These are phyloP conservation scores for Ceyx margarethae DNA, from an alignment of 2,113 vertebrate species.

Conservation along the genomic window DNA sequence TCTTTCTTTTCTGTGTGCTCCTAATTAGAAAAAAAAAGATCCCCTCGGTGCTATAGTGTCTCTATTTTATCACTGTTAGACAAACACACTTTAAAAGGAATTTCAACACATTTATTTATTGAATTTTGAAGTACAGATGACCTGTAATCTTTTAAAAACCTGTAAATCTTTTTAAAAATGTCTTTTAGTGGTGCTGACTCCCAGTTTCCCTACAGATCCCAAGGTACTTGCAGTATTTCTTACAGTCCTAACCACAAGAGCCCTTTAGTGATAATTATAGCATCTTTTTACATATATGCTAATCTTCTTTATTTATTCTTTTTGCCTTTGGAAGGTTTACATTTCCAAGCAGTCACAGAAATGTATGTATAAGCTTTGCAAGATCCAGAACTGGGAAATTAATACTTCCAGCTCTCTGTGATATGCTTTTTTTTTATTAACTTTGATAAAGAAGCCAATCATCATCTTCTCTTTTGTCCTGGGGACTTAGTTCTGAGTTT, in stretches of 20 bases:
- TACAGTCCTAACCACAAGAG: background rate
- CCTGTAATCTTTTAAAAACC: background rate
- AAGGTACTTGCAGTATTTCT: background rate
- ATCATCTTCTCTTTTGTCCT: background rate
- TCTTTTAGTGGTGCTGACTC: background rate
- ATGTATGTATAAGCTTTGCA: background rate
- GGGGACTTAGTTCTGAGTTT: background rate
- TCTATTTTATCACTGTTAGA: background rate
- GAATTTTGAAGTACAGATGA: background rate
- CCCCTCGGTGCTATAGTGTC: background rate
- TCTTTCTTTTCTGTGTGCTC: background rate
- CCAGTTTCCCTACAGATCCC: background rate
- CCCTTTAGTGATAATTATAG: conserved; percentile 22
- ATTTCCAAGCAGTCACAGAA: background rate
- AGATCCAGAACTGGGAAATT: background rate
- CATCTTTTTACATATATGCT: conserved; percentile 23
- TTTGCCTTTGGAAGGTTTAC: conserved; percentile 5
- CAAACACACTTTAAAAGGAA: background rate
- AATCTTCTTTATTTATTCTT: conserved; percentile 47
- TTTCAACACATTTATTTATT: background rate
- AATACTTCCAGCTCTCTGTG: background rate
- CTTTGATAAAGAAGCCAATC: background rate
- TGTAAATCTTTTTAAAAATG: background rate
- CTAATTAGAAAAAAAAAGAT: background rate
- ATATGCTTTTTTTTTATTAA: background rate